These are phyloP conservation scores for Brenthis ino DNA, from an alignment of 2,888 invertebrate genomes.

Conservation along the genomic window DNA sequence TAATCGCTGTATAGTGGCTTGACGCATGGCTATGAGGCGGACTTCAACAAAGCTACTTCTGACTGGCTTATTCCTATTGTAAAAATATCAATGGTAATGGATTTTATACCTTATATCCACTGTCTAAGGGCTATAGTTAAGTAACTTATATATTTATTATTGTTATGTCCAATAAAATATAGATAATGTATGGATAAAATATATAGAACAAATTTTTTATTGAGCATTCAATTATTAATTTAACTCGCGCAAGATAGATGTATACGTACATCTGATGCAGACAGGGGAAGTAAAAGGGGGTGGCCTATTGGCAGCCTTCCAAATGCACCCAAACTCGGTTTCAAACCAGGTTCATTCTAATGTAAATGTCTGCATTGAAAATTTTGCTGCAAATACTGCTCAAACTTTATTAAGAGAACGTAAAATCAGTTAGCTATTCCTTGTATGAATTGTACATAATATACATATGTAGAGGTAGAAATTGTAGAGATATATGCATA, in stretches of 20 bases:
- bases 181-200: too few species aligned
- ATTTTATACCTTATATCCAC: neutral
- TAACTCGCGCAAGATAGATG: neutral
- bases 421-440: slow-evolving; percentile 1
- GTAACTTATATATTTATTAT: too few species aligned
- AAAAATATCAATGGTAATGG: slow-evolving; percentile 5
- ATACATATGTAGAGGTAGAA: neutral
- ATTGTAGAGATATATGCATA: neutral
- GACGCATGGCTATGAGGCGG: slow-evolving; percentile 43
- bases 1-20: slow-evolving; percentile 58
- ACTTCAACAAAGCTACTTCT: slow-evolving; percentile 1
- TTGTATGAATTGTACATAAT: too few species aligned
- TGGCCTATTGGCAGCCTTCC: slow-evolving; percentile 28
- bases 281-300: neutral
- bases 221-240: slow-evolving; percentile 6
- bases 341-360: slow-evolving; percentile 26
- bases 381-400: slow-evolving; percentile 3
- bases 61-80: neutral
- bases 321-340: slow-evolving; percentile 28
- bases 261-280: neutral
- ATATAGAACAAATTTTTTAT: neutral
- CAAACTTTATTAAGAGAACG: slow-evolving; percentile 3
- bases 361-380: slow-evolving; percentile 27
- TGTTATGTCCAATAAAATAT: too few species aligned
- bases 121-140: neutral